Evolutionary conservation across 2,888 invertebrate genomes (phyloP).

Genomic region (Rugalucina vietnamica): DNA sequence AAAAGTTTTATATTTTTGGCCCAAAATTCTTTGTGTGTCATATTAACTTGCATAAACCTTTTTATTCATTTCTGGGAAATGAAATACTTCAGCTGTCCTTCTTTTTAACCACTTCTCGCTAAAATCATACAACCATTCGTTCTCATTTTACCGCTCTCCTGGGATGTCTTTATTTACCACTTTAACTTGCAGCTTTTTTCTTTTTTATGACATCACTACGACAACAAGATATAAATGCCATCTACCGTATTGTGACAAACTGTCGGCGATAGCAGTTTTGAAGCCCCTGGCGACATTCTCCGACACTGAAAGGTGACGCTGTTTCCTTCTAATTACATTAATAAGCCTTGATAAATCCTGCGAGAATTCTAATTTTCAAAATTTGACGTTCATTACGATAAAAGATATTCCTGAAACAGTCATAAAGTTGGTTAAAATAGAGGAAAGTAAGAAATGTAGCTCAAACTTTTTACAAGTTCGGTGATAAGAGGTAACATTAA

Average conservation of each 20-base stretch:
- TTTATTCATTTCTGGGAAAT: too few species aligned
- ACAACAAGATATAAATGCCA: conserved; percentile 7
- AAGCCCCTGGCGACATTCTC: background rate
- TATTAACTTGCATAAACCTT: too few species aligned
- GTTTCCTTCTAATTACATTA: conserved; percentile 6
- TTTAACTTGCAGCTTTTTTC: background rate
- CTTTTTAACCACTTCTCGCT: background rate
- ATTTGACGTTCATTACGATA: background rate
- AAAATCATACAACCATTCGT: background rate
- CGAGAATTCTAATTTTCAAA: background rate
- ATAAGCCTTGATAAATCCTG: background rate
- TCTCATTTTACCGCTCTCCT: background rate
- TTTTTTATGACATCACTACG: background rate
- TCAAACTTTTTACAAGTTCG: background rate
- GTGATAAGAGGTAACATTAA: background rate
- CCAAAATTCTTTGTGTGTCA: too few species aligned
- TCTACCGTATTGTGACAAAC: background rate
- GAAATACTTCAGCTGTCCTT: too few species aligned
- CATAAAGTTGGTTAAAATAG: background rate
- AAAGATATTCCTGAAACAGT: background rate
- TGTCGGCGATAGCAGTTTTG: background rate
- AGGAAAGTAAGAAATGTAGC: background rate
- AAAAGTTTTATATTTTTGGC: too few species aligned
- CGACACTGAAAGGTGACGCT: background rate
- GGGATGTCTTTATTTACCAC: background rate